phyloP scores from a whole-genome alignment of 2,113 vertebrate species.

The Podarcis muralis region DNA sequence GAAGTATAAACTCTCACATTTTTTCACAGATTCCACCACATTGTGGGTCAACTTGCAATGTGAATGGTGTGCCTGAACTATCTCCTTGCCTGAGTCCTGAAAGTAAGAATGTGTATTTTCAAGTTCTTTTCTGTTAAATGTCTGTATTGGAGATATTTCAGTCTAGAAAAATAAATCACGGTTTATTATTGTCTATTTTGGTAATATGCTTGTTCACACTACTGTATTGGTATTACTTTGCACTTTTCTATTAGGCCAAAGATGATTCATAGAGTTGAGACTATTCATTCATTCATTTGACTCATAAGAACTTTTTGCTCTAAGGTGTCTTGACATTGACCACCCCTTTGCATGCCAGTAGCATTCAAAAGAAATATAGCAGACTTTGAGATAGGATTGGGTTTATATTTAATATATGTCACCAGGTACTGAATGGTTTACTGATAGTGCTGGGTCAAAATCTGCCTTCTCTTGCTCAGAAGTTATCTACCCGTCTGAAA shows the following conservation, averaged over 20 bases:
- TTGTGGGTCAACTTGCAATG: constrained; percentile 81
- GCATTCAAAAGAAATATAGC: neutral
- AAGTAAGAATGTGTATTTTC: constrained; percentile 74
- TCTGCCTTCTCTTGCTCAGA: neutral
- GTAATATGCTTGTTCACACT: neutral
- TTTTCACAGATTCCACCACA: constrained; percentile 78
- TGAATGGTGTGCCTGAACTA: constrained; percentile 84
- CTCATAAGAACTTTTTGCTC: no score
- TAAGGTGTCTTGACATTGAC: neutral
- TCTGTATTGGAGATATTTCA: neutral
- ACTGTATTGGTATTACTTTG: neutral
- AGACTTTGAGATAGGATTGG: neutral
- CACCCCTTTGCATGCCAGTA: neutral
- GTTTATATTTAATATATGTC: neutral
- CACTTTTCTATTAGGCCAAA: neutral
- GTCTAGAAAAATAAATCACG: neutral
- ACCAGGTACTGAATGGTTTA: neutral
- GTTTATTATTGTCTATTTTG: neutral
- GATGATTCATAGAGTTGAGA: no score
- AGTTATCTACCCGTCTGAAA: no score
- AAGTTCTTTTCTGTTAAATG: neutral
- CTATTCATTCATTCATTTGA: no score
- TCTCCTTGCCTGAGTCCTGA: constrained; percentile 82
- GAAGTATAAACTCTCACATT: constrained; percentile 26
- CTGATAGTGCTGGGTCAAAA: neutral